phyloP scores from a whole-genome alignment of 2,888 invertebrate species.

The Eurytoma adleriae region DNA sequence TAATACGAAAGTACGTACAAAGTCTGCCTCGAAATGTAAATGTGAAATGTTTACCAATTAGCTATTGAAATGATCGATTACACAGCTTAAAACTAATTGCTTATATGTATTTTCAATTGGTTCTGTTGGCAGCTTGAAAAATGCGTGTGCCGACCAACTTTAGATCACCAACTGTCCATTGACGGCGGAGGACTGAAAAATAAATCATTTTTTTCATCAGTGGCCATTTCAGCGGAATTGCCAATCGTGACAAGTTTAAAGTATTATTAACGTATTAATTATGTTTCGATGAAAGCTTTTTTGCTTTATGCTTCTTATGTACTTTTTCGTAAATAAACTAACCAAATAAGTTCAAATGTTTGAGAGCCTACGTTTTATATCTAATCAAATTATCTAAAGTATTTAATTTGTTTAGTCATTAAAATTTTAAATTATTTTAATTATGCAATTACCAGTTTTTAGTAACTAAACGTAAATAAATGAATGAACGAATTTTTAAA shows the following conservation, averaged over 20 bases:
- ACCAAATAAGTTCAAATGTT: too few relatives aligned
- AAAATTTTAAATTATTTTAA: too few relatives aligned
- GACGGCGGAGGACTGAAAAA: slow-evolving; percentile 68
- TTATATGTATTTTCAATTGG: slow-evolving; percentile 4
- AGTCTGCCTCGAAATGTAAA: neutral
- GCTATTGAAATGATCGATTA: slow-evolving; percentile 12
- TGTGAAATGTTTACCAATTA: neutral
- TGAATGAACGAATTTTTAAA: neutral
- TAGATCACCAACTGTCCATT: slow-evolving; percentile 67
- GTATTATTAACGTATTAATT: slow-evolving; percentile 14
- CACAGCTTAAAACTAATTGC: slow-evolving; percentile 17
- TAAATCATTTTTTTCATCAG: slow-evolving; percentile 38
- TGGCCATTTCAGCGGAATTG: neutral
- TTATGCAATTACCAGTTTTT: too few relatives aligned
- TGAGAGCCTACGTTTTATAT: too few relatives aligned
- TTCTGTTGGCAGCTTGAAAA: slow-evolving; percentile 26
- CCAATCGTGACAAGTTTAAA: neutral
- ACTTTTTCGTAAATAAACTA: neutral
- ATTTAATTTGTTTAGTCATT: too few relatives aligned
- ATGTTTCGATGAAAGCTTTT: neutral
- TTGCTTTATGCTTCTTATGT: neutral
- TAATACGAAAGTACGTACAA: neutral
- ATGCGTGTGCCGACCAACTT: neutral
- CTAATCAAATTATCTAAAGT: too few relatives aligned
- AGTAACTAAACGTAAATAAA: too few relatives aligned